Evolutionary conservation across 2,888 invertebrate genomes (phyloP), one percentile per base, ranked within the genome.

Genomic region (Anthophora plumipes): DNA sequence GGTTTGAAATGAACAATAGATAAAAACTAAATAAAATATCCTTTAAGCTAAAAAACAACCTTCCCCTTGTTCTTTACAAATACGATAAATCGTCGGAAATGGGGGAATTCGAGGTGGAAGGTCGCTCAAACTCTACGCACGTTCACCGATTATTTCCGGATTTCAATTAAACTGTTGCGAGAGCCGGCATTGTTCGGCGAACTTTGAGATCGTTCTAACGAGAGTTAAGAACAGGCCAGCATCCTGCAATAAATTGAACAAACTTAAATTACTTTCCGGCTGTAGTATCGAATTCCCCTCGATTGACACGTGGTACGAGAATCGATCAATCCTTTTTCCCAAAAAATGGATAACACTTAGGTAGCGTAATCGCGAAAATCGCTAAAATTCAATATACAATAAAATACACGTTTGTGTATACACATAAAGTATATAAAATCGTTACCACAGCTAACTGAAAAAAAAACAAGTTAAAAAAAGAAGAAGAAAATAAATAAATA

Each of bases 121-220:
- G 5, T 0, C 9, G 17, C 9, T 41, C 14, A 20, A 69, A 59
- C 67, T 54, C 77, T 43, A 69, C 52, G 64, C 82, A 81, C 82
- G 82, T 77, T 64, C 57, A 50, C 17, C 69, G 77, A 82, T 82
- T 77, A 82, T 69, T 72, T 66, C 60, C 59, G 66, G 66, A 60
- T 82, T 82, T 77, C 82, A 81, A 82, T 82, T 82, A 82, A 82
- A 81, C 77, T 77, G 74, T 77, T 63, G 50, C 46, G 55, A 55
- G 69, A 69, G 66, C 25, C 48, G 17, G 31, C 59, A 72, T 63
- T 63, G 76, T 54, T 31, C 64, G 48, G 64, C 41, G 37, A 82
- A 81, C 67, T 80, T 60, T 41, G 67, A 48, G 48, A 64, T 71
- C 31, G 67, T 25, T 63, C 67, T 80, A 82, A 82, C 72, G 72